Evolutionary conservation across 2,113 vertebrate species (phyloP).

Genomic region (Pterophyllum scalare): DNA sequence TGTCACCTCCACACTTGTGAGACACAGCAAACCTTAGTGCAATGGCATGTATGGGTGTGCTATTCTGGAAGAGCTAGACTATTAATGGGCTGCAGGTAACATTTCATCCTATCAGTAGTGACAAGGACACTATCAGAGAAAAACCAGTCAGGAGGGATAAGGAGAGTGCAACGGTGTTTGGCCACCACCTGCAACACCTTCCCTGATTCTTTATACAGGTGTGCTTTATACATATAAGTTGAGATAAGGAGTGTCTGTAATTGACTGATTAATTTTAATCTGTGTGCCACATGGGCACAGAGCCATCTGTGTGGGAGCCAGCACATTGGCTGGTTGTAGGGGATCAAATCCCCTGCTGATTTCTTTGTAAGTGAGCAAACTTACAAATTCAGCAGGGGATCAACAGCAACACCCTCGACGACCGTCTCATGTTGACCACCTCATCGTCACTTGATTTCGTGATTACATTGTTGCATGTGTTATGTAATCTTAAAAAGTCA

Average conservation of each 20-base stretch:
- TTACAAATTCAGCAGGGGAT: no score
- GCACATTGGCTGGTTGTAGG: no score
- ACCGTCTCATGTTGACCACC: background rate
- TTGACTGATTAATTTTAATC: no score
- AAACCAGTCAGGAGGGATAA: background rate
- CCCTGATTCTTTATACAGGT: no score
- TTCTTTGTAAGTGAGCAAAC: no score
- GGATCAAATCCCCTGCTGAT: no score
- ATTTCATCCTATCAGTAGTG: background rate
- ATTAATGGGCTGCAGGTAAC: background rate
- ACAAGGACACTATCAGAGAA: background rate
- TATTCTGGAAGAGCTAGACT: background rate
- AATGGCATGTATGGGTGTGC: background rate
- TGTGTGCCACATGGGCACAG: no score
- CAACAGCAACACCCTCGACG: background rate
- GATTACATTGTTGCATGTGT: background rate
- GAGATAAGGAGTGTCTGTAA: no score
- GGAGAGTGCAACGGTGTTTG: background rate
- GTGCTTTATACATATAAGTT: no score
- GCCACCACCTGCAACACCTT: no score
- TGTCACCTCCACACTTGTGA: background rate
- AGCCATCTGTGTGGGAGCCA: no score
- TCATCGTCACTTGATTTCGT: background rate
- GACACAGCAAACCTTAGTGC: background rate
- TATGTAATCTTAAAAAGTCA: background rate